Evolutionary conservation across 2,797 vertebrate species (phyloP).

Genomic region (Neoniphon sammara): DNA sequence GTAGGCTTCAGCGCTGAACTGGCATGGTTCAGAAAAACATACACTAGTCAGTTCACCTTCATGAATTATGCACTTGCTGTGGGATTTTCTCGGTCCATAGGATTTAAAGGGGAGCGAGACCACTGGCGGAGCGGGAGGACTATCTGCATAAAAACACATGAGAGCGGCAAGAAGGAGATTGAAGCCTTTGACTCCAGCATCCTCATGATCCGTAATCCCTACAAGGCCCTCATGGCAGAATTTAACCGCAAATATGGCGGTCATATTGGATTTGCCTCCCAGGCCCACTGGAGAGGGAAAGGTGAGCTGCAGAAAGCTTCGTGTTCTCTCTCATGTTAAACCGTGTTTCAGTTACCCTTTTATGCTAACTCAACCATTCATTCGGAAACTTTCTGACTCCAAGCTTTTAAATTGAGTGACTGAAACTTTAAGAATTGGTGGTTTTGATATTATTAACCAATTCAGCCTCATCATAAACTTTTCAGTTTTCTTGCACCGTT

Average conservation of each 20-base stretch:
- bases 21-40: neutral
- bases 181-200: conserved; percentile 92
- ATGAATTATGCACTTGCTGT: conserved; percentile 10
- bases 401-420: neutral
- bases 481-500: no score
- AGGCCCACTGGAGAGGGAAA: conserved; percentile 97
- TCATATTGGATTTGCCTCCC: conserved; percentile 95
- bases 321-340: no score
- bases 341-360: neutral
- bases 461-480: conserved; percentile 12
- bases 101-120: conserved; percentile 96
- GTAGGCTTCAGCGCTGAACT: conserved; percentile 65
- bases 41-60: neutral
- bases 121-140: conserved; percentile 96
- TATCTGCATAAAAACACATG: conserved; percentile 96
- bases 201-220: conserved; percentile 95
- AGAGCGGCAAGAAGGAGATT: conserved; percentile 95
- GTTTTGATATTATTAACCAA: conserved; percentile 21
- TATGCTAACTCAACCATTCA: neutral
- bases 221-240: conserved; percentile 98
- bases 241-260: conserved; percentile 98
- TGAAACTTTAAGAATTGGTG: neutral
- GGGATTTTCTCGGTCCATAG: conserved; percentile 57
- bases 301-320: conserved; percentile 79
- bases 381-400: neutral